Base-by-base conservation (phyloP, 2,888 invertebrate species). In the Trissoscelio sp. region DNA sequence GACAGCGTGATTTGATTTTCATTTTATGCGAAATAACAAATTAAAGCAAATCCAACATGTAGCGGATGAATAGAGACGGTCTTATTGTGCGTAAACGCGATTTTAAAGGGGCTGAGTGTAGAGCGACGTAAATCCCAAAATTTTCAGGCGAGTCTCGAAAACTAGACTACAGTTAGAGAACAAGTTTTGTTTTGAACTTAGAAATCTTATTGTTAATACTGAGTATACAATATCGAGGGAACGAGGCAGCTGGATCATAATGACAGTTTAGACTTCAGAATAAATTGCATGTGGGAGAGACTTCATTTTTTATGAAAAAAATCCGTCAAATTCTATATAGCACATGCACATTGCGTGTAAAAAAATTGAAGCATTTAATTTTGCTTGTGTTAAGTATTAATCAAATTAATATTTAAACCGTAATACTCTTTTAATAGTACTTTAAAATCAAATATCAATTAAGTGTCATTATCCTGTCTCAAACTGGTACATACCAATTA, bases 1-100 rank as follows among this genome's bases (percentile, higher is more conserved):
- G 24, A 51, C 48, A 12, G 24, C 48, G 24, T 16, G 11, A 51
- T 51, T 51, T 31, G 31, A 55, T 55, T 55, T 55, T 34, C 11
- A 16, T 55, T 28, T 28, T 55, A 55, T 55, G 31, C 14, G 1
- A 16, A 16, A 31, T 22, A 31, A 55, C 11, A 16, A 31, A 55
- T 55, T 55, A 55, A 55, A 55, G 14, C 16, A 0, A 42, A 6
- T 5, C 18, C 6, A 3, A 9, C 5, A n/a, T n/a, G n/a, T n/a
- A n/a, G 14, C 39, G 14, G n/a, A 7, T 39, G 14, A 14, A 14
- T n/a, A 42, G 18, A 16, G 42, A 5, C 42, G 14, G 42, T 9
- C 42, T 2, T 42, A 18, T 42, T 39, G 39, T 14, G 39, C n/a
- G n/a, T n/a, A 39, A n/a, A 12, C 14, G 39, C 39, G 39, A 39